A percentile compares a stretch with the other conserved stretches of the same genome.
These are phyloP conservation scores for Cyphomyrmex costatus DNA, from an alignment of 1,140 invertebrate species.

Conservation along the genomic window DNA sequence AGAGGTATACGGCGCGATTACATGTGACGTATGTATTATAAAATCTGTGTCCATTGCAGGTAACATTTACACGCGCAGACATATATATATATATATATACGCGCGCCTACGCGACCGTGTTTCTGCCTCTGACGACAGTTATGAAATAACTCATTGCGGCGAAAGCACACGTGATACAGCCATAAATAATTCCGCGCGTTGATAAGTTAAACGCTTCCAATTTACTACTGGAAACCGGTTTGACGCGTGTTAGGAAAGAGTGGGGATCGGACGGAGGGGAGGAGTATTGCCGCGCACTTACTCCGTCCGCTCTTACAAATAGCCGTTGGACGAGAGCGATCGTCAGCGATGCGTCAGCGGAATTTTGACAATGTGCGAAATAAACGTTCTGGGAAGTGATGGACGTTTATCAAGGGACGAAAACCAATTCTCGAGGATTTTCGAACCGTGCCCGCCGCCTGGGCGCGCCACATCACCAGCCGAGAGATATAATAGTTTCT, in stretches of 20 bases:
- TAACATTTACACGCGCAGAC: not conserved
- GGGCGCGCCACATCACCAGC: not conserved
- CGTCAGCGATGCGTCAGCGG: constrained; percentile 52
- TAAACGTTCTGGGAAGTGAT: constrained; percentile 44
- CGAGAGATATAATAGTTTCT: not conserved
- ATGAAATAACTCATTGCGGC: constrained; percentile 29
- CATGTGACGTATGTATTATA: constrained; percentile 30
- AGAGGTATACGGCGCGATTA: constrained; percentile 2
- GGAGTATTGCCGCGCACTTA: not conserved
- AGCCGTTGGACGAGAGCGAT: constrained; percentile 46
- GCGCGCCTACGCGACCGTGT: not conserved
- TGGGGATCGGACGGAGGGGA: not conserved
- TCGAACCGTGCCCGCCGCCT: not conserved
- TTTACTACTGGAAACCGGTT: constrained; percentile 29
- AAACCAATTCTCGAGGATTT: constrained; percentile 58
- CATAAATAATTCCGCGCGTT: constrained; percentile 14
- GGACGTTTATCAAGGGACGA: constrained; percentile 51
- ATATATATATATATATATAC: not conserved
- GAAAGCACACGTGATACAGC: constrained; percentile 9
- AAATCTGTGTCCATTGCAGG: not conserved
- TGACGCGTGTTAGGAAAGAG: too few relatives aligned
- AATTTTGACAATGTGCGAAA: constrained; percentile 55
- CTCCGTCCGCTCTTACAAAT: constrained; percentile 31
- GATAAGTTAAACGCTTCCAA: constrained; percentile 33
- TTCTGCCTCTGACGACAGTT: not conserved